These are phyloP conservation scores for Xylocampa areola DNA, from an alignment of 2,888 invertebrate genomes.

Conservation along the genomic window DNA sequence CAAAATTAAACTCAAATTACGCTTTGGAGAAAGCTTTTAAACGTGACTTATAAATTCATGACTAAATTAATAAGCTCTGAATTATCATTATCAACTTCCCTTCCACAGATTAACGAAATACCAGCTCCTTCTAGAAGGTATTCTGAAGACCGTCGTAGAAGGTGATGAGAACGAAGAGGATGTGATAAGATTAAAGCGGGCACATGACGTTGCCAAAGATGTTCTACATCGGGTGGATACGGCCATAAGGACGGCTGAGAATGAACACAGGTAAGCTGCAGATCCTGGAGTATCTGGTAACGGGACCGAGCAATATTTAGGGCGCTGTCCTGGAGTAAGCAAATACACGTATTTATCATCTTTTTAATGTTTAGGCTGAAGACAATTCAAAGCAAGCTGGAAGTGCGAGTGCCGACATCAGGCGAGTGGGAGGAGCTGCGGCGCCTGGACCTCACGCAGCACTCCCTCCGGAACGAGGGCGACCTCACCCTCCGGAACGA, in stretches of 20 bases:
- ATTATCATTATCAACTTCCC: neutral
- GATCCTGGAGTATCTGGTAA: too few species aligned
- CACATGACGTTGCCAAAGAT: slow-evolving; percentile 80
- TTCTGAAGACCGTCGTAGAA: slow-evolving; percentile 78
- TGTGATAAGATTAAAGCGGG: slow-evolving; percentile 66
- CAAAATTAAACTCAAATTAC: too few species aligned
- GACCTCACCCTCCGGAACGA: slow-evolving; percentile 78
- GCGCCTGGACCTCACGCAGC: slow-evolving; percentile 74
- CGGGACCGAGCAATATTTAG: too few species aligned
- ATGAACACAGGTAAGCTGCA: slow-evolving; percentile 79
- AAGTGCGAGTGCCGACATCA: slow-evolving; percentile 70
- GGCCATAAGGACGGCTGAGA: slow-evolving; percentile 83
- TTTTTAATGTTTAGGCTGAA: slow-evolving; percentile 68
- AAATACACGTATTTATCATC: neutral
- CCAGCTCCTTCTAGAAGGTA: slow-evolving; percentile 83
- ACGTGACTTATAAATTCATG: too few species aligned
- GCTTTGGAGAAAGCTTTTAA: too few species aligned
- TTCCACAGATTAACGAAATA: slow-evolving; percentile 82
- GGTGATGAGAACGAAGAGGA: slow-evolving; percentile 72
- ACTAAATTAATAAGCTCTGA: neutral
- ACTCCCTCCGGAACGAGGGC: slow-evolving; percentile 75
- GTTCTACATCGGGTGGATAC: slow-evolving; percentile 84
- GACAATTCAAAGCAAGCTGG: slow-evolving; percentile 81
- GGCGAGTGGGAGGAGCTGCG: slow-evolving; percentile 79
- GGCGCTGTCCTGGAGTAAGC: too few species aligned